A percentile compares a stretch with the other conserved stretches of the same genome.
Conservation (phyloP, 2,113 vertebrate genomes). For the Aythya baeri region DNA sequence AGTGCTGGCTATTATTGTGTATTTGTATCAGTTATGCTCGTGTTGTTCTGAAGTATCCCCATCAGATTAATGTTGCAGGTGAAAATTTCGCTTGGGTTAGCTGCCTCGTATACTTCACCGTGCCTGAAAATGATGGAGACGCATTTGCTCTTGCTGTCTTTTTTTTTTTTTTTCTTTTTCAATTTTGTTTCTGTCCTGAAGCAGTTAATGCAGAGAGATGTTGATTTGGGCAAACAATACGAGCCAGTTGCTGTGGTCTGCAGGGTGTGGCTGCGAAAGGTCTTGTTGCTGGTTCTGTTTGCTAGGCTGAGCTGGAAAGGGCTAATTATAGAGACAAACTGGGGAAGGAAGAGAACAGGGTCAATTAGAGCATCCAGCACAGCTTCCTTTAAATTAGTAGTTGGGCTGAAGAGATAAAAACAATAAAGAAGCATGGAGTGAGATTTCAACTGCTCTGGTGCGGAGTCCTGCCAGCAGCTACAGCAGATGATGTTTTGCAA, state of each 20-base stretch:
- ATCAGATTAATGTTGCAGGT: background rate
- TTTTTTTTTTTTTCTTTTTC: background rate
- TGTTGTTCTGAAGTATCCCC: background rate
- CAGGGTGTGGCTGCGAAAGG: conserved; percentile 67
- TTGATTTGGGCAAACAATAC: conserved; percentile 70
- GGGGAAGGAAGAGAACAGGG: conserved; percentile 73
- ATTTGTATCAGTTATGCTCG: background rate
- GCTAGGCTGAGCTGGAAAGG: conserved; percentile 53
- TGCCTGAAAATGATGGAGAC: background rate
- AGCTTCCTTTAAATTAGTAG: conserved; percentile 76
- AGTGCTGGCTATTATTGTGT: background rate
- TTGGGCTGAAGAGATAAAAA: conserved; percentile 54
- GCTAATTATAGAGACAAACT: conserved; percentile 77
- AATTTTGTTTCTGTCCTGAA: background rate
- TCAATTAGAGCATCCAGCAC: conserved; percentile 71
- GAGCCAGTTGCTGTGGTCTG: conserved; percentile 61
- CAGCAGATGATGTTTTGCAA: background rate
- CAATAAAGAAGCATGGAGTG: background rate
- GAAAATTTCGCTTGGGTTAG: background rate
- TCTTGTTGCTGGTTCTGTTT: conserved; percentile 64
- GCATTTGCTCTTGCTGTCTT: fast-evolving
- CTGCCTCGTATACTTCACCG: fast-evolving
- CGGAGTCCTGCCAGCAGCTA: background rate
- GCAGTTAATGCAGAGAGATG: conserved; percentile 70
- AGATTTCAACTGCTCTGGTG: conserved; percentile 4